phyloP scores from a whole-genome alignment of 2,888 invertebrate species.

The Pseudoips prasinana region DNA sequence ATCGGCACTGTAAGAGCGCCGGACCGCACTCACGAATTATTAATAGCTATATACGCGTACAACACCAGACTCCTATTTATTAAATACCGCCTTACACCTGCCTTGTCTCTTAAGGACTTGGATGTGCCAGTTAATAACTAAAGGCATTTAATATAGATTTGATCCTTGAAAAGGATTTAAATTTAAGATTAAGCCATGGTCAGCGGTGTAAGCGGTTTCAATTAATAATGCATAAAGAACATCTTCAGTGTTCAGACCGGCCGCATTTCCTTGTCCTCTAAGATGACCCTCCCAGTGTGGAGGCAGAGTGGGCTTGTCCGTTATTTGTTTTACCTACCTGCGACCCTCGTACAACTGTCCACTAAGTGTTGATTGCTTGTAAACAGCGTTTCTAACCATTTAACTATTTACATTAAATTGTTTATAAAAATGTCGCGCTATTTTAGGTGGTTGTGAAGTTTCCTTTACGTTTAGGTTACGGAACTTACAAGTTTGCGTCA shows the following conservation, averaged over 20 bases:
- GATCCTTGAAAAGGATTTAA: slow-evolving; percentile 38
- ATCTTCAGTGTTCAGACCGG: slow-evolving; percentile 57
- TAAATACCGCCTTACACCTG: slow-evolving; percentile 39
- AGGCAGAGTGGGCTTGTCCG: slow-evolving; percentile 59
- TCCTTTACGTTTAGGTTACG: slow-evolving; percentile 28
- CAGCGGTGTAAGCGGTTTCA: slow-evolving; percentile 68
- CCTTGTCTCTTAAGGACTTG: slow-evolving; percentile 4
- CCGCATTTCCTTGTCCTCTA: slow-evolving; percentile 71
- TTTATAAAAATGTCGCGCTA: slow-evolving; percentile 21
- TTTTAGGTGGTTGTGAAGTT: slow-evolving; percentile 12
- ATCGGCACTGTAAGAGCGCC: slow-evolving; percentile 71
- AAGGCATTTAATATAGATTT: slow-evolving; percentile 10
- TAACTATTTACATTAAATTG: slow-evolving; percentile 22
- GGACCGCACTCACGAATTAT: slow-evolving; percentile 83
- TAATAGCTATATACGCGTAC: slow-evolving; percentile 62
- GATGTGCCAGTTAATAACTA: slow-evolving; percentile 15
- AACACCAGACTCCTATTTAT: slow-evolving; percentile 43
- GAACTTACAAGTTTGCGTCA: slow-evolving; percentile 56
- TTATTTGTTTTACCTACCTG: slow-evolving; percentile 76
- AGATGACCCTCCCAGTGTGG: slow-evolving; percentile 67
- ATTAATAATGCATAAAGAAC: slow-evolving; percentile 78
- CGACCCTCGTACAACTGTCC: slow-evolving; percentile 73
- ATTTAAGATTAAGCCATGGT: slow-evolving; percentile 57
- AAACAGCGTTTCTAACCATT: slow-evolving; percentile 61
- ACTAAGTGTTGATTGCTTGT: slow-evolving; percentile 79